Evolutionary conservation across 2,888 invertebrate genomes (phyloP).

Genomic region (Hipparchia sbordonii): DNA sequence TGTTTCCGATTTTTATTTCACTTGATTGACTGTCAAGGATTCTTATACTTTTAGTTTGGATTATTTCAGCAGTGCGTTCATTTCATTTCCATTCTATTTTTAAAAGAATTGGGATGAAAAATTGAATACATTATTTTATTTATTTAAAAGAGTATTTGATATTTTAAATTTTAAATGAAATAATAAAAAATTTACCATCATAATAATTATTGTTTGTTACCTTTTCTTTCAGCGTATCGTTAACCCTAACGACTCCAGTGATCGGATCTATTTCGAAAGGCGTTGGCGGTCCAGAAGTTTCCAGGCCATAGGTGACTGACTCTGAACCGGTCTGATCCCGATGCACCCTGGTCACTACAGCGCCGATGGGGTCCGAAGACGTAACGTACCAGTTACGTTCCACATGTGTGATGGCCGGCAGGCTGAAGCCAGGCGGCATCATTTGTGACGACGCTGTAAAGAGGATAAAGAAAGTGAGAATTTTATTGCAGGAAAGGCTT

Average conservation of each 20-base stretch:
- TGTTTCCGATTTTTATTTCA: neutral
- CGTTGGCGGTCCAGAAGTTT: slow-evolving; percentile 82
- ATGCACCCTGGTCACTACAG: slow-evolving; percentile 86
- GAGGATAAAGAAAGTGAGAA: neutral
- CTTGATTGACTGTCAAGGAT: neutral
- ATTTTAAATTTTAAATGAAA: too few relatives aligned
- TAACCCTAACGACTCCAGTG: slow-evolving; percentile 90
- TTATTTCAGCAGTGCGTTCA: neutral
- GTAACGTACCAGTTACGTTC: slow-evolving; percentile 89
- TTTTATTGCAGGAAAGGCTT: neutral
- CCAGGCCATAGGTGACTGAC: slow-evolving; percentile 86
- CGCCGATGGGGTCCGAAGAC: slow-evolving; percentile 88
- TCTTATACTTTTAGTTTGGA: neutral
- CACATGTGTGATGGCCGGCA: slow-evolving; percentile 87
- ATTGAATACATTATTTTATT: neutral
- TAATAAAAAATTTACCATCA: too few relatives aligned
- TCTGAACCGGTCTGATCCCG: slow-evolving; percentile 85
- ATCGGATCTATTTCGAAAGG: slow-evolving; percentile 90
- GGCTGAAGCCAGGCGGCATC: slow-evolving; percentile 74
- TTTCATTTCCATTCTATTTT: too few relatives aligned
- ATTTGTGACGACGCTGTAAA: slow-evolving; percentile 74
- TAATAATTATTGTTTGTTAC: slow-evolving; percentile 69
- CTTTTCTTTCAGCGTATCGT: slow-evolving; percentile 89
- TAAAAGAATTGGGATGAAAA: too few relatives aligned
- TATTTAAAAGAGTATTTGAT: too few relatives aligned